phyloP scores from a whole-genome alignment of 2,797 vertebrate genomes.

The Megalops cyprinoides region DNA sequence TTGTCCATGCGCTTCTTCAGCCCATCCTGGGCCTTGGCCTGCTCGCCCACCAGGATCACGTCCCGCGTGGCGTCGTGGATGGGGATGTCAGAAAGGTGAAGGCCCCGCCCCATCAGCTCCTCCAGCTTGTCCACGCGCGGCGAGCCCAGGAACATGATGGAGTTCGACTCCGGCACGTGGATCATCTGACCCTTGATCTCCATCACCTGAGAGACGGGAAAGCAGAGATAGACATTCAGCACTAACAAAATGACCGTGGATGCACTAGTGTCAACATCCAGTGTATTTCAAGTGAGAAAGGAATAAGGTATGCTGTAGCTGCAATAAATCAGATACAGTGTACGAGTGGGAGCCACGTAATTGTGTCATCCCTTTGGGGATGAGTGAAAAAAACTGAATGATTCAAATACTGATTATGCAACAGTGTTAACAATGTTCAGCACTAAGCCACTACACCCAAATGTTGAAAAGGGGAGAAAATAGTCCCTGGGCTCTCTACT shows the following conservation, averaged over 20 bases:
- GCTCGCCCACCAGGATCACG: conserved; percentile 95
- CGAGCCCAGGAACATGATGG: conserved; percentile 93
- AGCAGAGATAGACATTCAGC: not conserved
- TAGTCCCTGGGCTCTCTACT: not conserved
- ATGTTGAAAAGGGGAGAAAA: not conserved
- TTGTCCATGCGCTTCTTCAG: conserved; percentile 99
- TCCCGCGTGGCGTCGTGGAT: conserved; percentile 97
- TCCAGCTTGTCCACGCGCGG: conserved; percentile 97
- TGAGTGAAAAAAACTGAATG: not conserved
- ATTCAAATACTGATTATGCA: not conserved
- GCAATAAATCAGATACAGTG: not conserved
- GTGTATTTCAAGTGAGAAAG: not conserved
- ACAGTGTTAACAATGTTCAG: not conserved
- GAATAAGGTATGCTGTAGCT: not conserved
- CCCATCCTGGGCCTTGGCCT: conserved; percentile 96
- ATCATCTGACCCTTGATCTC: conserved; percentile 99
- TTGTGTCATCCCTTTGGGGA: not conserved
- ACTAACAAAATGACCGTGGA: too few relatives aligned
- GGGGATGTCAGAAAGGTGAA: conserved; percentile 95
- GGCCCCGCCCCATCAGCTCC: conserved; percentile 94
- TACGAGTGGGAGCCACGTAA: not conserved
- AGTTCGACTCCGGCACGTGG: conserved; percentile 91
- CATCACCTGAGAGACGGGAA: conserved; percentile 82
- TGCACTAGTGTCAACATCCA: too few relatives aligned
- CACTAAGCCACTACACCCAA: not conserved